These are phyloP conservation scores for Halichondria panicea DNA, from an alignment of 37 sponge, comb jelly and placozoan genomes.

Conservation along the genomic window DNA sequence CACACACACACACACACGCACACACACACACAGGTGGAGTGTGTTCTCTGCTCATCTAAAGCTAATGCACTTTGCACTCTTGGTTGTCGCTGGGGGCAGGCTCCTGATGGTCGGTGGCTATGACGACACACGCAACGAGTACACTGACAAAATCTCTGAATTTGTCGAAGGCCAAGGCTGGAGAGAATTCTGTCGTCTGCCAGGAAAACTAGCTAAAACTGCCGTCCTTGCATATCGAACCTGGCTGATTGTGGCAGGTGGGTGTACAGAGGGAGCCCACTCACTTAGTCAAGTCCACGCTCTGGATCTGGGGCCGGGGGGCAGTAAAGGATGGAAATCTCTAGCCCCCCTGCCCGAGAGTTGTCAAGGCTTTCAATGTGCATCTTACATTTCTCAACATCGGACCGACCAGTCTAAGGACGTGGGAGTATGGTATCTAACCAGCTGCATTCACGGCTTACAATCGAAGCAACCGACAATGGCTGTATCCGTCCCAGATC, in stretches of 20 bases:
- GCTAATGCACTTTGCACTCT: slow-evolving; percentile 44
- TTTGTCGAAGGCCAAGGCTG: slow-evolving; percentile 23
- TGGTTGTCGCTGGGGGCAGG: neutral
- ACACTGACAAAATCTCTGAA: slow-evolving; percentile 17
- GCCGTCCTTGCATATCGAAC: slow-evolving; percentile 13
- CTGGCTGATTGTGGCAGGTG: slow-evolving; percentile 48
- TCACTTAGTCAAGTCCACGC: slow-evolving; percentile 16
- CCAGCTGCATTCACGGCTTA: neutral
- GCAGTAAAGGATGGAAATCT: neutral
- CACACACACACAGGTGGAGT: slow-evolving; percentile 5
- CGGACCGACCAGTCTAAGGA: neutral
- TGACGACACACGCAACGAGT: slow-evolving; percentile 15
- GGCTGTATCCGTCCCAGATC: slow-evolving; percentile 18
- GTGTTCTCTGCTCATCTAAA: slow-evolving; percentile 1
- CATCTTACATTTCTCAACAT: neutral
- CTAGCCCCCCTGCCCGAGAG: slow-evolving; percentile 22
- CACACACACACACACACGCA: no score
- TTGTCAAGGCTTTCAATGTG: slow-evolving; percentile 21
- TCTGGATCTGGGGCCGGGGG: neutral
- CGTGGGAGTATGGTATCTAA: slow-evolving; percentile 33
- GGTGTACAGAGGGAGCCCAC: slow-evolving; percentile 7
- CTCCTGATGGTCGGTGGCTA: slow-evolving; percentile 47
- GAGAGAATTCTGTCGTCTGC: no score
- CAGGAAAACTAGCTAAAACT: no score
- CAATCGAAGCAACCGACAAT: slow-evolving; percentile 4